A percentile compares a stretch with the other conserved stretches of the same genome.
phyloP scores from a whole-genome alignment of 2,113 vertebrate species.

The Motacilla tschutschensis region DNA sequence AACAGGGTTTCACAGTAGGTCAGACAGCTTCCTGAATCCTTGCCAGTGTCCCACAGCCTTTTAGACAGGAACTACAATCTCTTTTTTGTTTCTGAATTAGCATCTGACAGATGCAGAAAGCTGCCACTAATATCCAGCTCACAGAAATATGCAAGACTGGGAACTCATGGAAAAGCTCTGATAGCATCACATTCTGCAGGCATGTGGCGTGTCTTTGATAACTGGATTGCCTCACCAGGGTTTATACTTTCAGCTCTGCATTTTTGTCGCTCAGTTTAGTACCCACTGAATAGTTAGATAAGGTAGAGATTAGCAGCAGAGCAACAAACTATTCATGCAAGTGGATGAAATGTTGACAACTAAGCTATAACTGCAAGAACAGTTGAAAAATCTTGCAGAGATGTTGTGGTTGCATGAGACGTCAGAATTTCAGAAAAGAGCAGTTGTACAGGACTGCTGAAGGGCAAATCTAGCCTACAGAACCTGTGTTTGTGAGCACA shows the following conservation, averaged over 20 bases:
- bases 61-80: neutral
- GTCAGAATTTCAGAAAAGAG: neutral
- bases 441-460: neutral
- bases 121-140: neutral
- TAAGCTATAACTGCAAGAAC: neutral
- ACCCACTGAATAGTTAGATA: neutral
- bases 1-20: neutral
- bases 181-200: neutral
- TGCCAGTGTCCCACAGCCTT: neutral
- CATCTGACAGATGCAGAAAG: constrained; percentile 15
- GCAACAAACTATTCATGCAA: neutral
- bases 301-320: neutral
- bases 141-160: neutral
- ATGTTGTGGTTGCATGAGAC: neutral
- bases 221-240: neutral
- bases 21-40: neutral
- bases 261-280: neutral
- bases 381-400: neutral
- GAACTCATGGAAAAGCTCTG: neutral
- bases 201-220: neutral
- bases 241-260: neutral
- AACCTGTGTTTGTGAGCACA: neutral
- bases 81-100: constrained; percentile 3
- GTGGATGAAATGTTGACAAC: neutral
- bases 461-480: neutral